Base-by-base conservation (phyloP, 2,888 invertebrate species). In the Chymomyza amoena region DNA sequence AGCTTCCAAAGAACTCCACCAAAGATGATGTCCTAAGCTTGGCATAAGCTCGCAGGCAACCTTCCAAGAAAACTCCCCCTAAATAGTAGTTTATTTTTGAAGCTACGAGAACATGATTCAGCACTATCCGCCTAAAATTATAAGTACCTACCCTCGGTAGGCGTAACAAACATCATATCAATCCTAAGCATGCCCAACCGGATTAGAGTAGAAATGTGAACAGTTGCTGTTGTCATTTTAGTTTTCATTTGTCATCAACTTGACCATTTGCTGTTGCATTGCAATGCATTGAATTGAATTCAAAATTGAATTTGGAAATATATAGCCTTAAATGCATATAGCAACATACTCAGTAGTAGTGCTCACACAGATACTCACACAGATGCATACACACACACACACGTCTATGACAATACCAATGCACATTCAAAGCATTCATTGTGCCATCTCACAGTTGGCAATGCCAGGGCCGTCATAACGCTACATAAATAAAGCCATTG, bases 401-500 rank as follows among this genome's bases (percentile, higher is more conserved):
- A 59, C 60, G 68, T 15, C 6, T 28, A 28, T 32, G 32, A 32
- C 7, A 32, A 32, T 18, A 59, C 61, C 16, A 67, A 61, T 39
- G 18, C 39, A 36, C 61, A 28, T 13, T n/a, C 16, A 32, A 10
- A 36, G 60, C 57, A 28, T 32, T 36, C 28, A 51, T 51, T 54
- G 52, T 51, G 52, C 16, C 7, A 4, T 45, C 5, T 45, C 39
- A 45, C 39, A 45, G 39, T 45, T 45, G 39, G 39, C 39, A 45
- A 13, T 45, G 39, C 39, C 39, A 15, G 39, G 39, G 80, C 76
- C 73, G 78, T 79, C 84, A 83, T 83, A 83, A 83, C 83, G 83
- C 83, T 79, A 83, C 84, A 83, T 83, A 83, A 83, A 84, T 83
- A 83, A 84, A 84, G 78, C 84, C 82, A 82, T 79, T 84, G 76